Evolutionary conservation across 2,888 invertebrate species (phyloP).

Genomic region (Cantharis flavilabris): DNA sequence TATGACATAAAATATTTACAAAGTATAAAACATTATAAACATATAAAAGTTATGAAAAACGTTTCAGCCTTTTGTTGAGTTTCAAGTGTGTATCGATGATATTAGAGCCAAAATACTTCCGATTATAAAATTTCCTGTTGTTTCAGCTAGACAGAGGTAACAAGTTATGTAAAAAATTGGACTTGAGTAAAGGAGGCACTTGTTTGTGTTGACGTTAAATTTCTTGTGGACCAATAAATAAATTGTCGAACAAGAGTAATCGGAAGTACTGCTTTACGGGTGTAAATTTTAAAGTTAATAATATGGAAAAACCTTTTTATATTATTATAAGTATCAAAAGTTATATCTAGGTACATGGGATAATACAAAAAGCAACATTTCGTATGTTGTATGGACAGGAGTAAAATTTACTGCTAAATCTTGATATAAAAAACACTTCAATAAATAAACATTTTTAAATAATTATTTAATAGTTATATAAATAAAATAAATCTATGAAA

Average conservation of each 20-base stretch:
- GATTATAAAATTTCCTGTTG: neutral
- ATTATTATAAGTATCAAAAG: neutral
- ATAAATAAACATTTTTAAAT: conserved; percentile 2
- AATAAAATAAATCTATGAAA: neutral
- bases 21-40: conserved; percentile 18
- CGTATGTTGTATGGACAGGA: neutral
- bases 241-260: neutral
- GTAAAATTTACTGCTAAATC: neutral
- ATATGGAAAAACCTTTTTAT: neutral
- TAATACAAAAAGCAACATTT: neutral
- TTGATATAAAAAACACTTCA: neutral
- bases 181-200: neutral
- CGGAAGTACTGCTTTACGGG: neutral
- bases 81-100: neutral
- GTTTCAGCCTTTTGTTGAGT: conserved; percentile 15
- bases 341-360: neutral
- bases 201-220: neutral
- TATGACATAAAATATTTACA: conserved; percentile 1
- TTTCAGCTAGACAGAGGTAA: neutral
- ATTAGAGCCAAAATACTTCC: neutral
- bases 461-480: neutral
- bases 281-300: neutral
- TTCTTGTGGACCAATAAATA: neutral
- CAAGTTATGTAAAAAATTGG: neutral
- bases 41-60: conserved; percentile 13